These are phyloP conservation scores for Amniataba percoides DNA, from an alignment of 2,797 vertebrate species.

Conservation along the genomic window DNA sequence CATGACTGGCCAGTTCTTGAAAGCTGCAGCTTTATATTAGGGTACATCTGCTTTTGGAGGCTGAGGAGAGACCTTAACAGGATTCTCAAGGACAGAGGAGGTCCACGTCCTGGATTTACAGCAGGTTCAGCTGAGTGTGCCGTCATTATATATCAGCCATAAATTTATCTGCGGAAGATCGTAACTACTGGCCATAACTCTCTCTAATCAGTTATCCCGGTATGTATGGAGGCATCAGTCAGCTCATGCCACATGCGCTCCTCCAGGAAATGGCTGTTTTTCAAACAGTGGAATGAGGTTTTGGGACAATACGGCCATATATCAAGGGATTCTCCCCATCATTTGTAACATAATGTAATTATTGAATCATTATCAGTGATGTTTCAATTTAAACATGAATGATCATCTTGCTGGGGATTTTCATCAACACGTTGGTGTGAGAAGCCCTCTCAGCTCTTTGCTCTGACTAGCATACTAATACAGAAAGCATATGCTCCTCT, in stretches of 20 bases:
- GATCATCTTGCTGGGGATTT: conserved; percentile 48
- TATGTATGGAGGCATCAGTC: conserved; percentile 66
- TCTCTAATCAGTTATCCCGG: conserved; percentile 61
- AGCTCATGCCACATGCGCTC: conserved; percentile 26
- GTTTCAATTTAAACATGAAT: conserved; percentile 61
- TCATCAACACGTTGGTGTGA: conserved; percentile 47
- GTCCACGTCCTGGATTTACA: conserved; percentile 65
- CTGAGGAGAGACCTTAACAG: conserved; percentile 16
- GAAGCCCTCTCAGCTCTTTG: conserved; percentile 20
- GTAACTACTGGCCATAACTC: conserved; percentile 71
- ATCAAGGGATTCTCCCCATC: conserved; percentile 44
- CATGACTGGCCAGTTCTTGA: conserved; percentile 5
- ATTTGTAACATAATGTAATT: conserved; percentile 57
- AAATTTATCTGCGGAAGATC: conserved; percentile 65
- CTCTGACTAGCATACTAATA: conserved; percentile 65
- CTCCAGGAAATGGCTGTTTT: conserved; percentile 54
- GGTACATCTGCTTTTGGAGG: conserved; percentile 34
- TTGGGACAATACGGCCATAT: conserved; percentile 50
- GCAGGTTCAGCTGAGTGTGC: conserved; percentile 48
- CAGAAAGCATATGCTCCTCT: conserved; percentile 27
- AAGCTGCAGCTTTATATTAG: conserved; percentile 24
- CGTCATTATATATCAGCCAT: conserved; percentile 63
- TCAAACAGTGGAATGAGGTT: conserved; percentile 60
- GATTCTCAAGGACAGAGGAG: conserved; percentile 73
- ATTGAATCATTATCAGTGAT: conserved; percentile 65